Base-by-base conservation (phyloP, 2,888 invertebrate species). In the Alcis repandata region DNA sequence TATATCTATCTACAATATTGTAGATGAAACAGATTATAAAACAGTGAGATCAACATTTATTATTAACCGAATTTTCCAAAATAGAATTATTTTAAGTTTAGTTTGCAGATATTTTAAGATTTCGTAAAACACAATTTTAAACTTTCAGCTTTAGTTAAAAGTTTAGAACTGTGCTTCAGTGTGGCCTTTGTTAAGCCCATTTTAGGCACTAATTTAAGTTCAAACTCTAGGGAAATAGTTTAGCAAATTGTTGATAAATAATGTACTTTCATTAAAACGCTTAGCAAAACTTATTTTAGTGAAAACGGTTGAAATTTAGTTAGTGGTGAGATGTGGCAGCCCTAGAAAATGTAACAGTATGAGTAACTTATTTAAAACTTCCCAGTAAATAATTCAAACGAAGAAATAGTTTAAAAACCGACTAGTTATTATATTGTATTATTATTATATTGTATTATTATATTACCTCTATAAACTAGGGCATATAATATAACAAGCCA, bases 241-340 rank as follows among this genome's bases (percentile, higher is more conserved):
- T 36, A 13, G 9, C 7, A 1, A 49, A 49, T 8, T 36, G 36
- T n/a, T 51, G 20, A 51, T 51, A 51, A 36, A 51, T 51, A 51
- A 51, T 51, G 19, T 49, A 36, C 38, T 51, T 51, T 36, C 36
- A 51, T 51, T 51, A 51, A 51, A 51, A 13, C 7, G 10, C 15
- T 10, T 1, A 33, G 4, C 32, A 33, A 49, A 49, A 17, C 27
- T n/a, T 13, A 15, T 48, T 51, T 32, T 20, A 27, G 38, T 51
- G 36, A 36, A 17, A 54, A 52, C 22, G 13, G 38, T 38, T 54
- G 46, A 61, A 61, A 54, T 54, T 61, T 1, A 17, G 36, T 53
- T 27, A 27, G 10, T 19, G 49, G 48, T 48, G 15, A 45, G n/a
- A 17, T 43, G 40, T 40, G 46, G 59, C n/a, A 1, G 6, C 0